These are phyloP conservation scores for Lepidurus apus DNA, from an alignment of 1,140 invertebrate species.

Conservation along the genomic window DNA sequence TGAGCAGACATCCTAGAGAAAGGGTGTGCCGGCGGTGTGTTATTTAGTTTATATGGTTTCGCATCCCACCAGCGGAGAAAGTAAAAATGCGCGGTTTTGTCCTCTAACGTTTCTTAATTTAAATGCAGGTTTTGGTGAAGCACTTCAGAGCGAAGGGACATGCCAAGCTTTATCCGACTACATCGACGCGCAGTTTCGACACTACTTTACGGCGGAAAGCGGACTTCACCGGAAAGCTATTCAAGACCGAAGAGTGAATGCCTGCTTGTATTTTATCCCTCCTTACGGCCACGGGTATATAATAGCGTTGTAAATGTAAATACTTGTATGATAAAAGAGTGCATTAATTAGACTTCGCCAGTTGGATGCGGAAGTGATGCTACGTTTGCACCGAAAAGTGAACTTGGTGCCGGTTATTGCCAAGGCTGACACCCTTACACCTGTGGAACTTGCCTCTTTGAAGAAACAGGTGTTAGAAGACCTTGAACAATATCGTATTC, in stretches of 20 bases:
- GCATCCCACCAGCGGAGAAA: background rate
- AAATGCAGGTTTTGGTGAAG: conserved; percentile 60
- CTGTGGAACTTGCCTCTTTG: conserved; percentile 46
- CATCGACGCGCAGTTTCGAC: conserved; percentile 90
- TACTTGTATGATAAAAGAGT: background rate
- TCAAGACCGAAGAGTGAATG: conserved; percentile 88
- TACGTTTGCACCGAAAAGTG: conserved; percentile 50
- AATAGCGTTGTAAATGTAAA: background rate
- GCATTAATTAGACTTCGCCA: conserved; percentile 25
- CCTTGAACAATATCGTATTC: conserved; percentile 29
- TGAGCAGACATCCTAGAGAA: background rate
- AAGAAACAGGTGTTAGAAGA: conserved; percentile 38
- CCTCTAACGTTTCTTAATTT: conserved; percentile 19
- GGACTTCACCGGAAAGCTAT: conserved; percentile 86
- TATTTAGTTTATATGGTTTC: background rate
- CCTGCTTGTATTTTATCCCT: conserved; percentile 99
- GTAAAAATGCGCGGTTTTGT: too few species aligned
- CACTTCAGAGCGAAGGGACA: conserved; percentile 33
- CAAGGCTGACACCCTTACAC: conserved; percentile 57
- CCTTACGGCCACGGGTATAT: conserved; percentile 92
- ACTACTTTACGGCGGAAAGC: conserved; percentile 83
- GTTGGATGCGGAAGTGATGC: conserved; percentile 30
- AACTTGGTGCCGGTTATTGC: conserved; percentile 59
- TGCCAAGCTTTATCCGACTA: conserved; percentile 72
- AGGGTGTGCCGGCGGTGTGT: background rate